phyloP scores from a whole-genome alignment of 2,113 vertebrate species.

The Heliornis fulica region DNA sequence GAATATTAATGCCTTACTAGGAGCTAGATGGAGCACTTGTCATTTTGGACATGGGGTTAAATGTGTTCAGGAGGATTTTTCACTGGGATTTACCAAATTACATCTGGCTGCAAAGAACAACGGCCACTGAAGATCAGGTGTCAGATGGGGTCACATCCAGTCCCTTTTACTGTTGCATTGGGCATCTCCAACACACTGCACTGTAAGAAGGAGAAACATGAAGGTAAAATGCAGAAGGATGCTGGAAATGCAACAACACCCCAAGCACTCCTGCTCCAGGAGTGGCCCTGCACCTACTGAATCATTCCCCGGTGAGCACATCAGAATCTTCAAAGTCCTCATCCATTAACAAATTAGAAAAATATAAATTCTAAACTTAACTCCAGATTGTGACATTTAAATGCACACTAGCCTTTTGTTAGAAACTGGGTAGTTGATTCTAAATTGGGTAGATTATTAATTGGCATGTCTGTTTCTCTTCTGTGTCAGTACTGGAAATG shows the following conservation, averaged over 20 bases:
- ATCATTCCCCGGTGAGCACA: background rate
- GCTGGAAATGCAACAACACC: background rate
- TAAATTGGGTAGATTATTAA: background rate
- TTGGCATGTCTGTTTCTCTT: background rate
- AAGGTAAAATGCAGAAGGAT: background rate
- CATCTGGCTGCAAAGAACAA: background rate
- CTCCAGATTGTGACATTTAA: background rate
- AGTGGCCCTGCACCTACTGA: background rate
- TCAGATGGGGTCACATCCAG: background rate
- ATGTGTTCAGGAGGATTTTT: background rate
- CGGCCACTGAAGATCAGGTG: background rate
- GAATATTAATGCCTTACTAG: background rate
- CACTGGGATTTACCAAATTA: background rate
- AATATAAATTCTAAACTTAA: background rate
- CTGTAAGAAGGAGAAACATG: background rate
- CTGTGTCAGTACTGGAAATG: background rate
- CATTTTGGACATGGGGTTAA: background rate
- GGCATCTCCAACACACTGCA: too few relatives aligned
- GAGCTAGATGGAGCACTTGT: background rate
- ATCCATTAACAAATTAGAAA: background rate
- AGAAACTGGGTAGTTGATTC: background rate
- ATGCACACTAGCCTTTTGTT: background rate
- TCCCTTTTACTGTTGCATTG: too few relatives aligned
- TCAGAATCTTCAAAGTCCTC: background rate
- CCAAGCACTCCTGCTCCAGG: background rate